phyloP scores from a whole-genome alignment of 2,797 vertebrate genomes.

The Erpetoichthys calabaricus region DNA sequence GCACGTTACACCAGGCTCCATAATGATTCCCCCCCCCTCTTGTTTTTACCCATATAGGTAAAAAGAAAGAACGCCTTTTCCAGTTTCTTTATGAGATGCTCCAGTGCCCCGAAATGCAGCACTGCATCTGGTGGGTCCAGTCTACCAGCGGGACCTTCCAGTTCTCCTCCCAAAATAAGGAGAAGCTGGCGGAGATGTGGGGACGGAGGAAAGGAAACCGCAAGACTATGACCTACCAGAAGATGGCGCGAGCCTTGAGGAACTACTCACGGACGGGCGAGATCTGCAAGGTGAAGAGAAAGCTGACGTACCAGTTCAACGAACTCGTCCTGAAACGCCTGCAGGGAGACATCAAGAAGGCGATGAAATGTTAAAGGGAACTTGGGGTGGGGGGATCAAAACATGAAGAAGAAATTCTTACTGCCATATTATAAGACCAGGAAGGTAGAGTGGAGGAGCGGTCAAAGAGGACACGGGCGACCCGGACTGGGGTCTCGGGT shows the following conservation, averaged over 20 bases:
- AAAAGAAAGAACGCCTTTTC: slow-evolving; percentile 61
- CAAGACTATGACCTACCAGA: slow-evolving; percentile 69
- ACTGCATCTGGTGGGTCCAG: slow-evolving; percentile 68
- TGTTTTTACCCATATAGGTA: slow-evolving; percentile 34
- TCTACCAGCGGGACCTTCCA: slow-evolving; percentile 54
- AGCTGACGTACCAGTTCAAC: slow-evolving; percentile 58
- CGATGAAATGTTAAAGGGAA: slow-evolving; percentile 10
- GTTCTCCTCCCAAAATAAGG: slow-evolving; percentile 69
- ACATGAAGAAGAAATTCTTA: not conserved
- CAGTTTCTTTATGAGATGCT: slow-evolving; percentile 70
- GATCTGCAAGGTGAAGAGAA: slow-evolving; percentile 62
- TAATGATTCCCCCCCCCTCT: not conserved
- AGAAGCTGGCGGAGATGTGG: slow-evolving; percentile 58
- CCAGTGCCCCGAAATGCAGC: slow-evolving; percentile 58
- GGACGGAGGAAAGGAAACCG: slow-evolving; percentile 59
- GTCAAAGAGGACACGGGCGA: too few relatives aligned
- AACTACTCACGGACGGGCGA: slow-evolving; percentile 62
- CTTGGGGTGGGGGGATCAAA: not conserved
- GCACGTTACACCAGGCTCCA: too few relatives aligned
- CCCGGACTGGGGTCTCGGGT: too few relatives aligned
- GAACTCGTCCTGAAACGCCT: slow-evolving; percentile 48
- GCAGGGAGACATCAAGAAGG: slow-evolving; percentile 24
- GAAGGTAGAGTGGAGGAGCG: too few relatives aligned
- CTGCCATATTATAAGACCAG: too few relatives aligned
- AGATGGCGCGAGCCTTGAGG: slow-evolving; percentile 60